Percentiles rank a stretch among this genome's conserved stretches.
These are phyloP conservation scores for Tethya wilhelma DNA, from an alignment of 37 sponge, comb jelly and placozoan genomes.

Conservation along the genomic window DNA sequence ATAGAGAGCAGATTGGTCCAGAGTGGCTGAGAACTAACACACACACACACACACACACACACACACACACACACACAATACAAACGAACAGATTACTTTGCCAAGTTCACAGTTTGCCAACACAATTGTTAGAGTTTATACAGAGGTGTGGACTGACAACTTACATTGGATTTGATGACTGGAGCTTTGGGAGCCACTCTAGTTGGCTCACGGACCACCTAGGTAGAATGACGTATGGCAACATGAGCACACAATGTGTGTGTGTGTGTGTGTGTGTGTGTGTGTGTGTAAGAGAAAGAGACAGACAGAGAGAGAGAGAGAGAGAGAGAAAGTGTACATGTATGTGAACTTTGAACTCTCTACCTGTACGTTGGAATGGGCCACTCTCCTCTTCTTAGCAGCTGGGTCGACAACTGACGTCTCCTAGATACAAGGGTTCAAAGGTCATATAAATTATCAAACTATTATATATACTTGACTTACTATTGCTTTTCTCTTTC, in stretches of 20 bases:
- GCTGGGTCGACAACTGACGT: background rate
- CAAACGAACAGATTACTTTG: too few relatives aligned
- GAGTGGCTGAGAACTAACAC: background rate
- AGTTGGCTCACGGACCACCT: constrained; percentile 12
- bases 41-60: constrained; percentile 20
- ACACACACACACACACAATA: constrained; percentile 4
- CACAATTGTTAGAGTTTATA: background rate
- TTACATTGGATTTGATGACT: constrained; percentile 19
- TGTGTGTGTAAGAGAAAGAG: too few relatives aligned
- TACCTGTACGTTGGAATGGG: constrained; percentile 55
- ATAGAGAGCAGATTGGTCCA: constrained; percentile 21
- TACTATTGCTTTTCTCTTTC: too few relatives aligned
- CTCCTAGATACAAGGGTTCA: background rate
- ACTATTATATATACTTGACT: too few relatives aligned
- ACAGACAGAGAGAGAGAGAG: too few relatives aligned
- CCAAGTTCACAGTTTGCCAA: too few relatives aligned
- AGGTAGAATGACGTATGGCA: background rate
- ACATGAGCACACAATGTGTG: too few relatives aligned
- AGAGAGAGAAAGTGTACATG: too few relatives aligned
- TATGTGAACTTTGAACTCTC: too few relatives aligned
- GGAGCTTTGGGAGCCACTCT: background rate
- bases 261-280: too few relatives aligned
- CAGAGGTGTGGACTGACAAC: background rate
- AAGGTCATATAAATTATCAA: too few relatives aligned
- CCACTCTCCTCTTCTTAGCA: constrained; percentile 58